These are phyloP conservation scores for Pseudois nayaur DNA, from an alignment of 2,113 vertebrate species.

Conservation along the genomic window DNA sequence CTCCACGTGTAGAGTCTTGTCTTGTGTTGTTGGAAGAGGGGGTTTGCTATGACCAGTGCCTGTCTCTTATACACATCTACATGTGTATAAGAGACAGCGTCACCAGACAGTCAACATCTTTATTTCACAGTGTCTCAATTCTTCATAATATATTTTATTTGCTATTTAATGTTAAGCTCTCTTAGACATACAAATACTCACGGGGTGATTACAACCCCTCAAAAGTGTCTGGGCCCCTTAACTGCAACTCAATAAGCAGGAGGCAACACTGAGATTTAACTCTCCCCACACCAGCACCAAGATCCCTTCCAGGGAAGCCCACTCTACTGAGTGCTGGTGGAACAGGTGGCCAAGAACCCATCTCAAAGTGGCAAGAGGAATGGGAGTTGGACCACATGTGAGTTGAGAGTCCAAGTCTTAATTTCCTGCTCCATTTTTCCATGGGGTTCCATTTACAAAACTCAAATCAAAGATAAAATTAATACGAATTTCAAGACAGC, in stretches of 20 bases:
- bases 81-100: no score
- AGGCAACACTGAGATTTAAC: background rate
- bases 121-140: background rate
- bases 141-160: background rate
- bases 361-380: background rate
- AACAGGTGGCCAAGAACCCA: background rate
- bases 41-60: no score
- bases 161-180: background rate
- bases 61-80: no score
- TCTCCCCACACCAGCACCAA: background rate
- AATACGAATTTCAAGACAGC: background rate
- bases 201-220: background rate
- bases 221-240: background rate
- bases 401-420: background rate
- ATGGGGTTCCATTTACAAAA: background rate
- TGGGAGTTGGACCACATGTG: fast-evolving
- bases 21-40: no score
- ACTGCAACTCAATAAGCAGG: background rate
- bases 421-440: background rate
- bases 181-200: background rate
- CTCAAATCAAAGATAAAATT: background rate
- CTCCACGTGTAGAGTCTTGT: no score
- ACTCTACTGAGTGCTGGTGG: background rate
- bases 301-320: background rate
- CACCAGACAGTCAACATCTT: background rate